phyloP scores from a whole-genome alignment of 2,113 vertebrate genomes.

The Balaeniceps rex region DNA sequence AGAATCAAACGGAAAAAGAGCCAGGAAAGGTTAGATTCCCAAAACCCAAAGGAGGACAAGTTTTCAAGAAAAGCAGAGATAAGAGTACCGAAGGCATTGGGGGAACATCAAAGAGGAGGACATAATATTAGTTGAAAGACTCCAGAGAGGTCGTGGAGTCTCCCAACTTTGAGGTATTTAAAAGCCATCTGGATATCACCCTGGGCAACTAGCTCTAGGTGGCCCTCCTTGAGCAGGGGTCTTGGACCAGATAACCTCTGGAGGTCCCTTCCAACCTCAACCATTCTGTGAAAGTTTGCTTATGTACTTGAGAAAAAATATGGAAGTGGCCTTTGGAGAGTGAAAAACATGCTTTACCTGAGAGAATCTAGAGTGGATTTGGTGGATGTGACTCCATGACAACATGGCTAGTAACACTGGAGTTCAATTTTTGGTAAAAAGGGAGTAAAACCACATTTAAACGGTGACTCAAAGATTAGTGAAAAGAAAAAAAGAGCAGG shows the following conservation, averaged over 20 bases:
- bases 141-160: background rate
- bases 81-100: background rate
- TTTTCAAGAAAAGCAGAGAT: background rate
- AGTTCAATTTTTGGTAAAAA: background rate
- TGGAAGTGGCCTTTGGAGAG: background rate
- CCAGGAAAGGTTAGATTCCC: background rate
- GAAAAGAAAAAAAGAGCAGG: background rate
- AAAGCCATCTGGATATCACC: background rate
- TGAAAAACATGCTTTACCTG: background rate
- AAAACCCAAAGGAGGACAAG: background rate
- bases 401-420: background rate
- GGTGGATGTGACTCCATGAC: background rate
- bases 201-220: background rate
- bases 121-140: background rate
- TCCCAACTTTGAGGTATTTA: background rate
- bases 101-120: background rate
- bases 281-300: background rate
- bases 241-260: background rate
- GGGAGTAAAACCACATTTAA: background rate
- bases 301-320: background rate
- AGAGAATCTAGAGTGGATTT: background rate
- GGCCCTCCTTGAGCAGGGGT: background rate
- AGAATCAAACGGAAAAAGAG: background rate
- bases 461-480: background rate
- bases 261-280: background rate